Conservation (phyloP, 2,113 vertebrate species). For the Excalfactoria chinensis region DNA sequence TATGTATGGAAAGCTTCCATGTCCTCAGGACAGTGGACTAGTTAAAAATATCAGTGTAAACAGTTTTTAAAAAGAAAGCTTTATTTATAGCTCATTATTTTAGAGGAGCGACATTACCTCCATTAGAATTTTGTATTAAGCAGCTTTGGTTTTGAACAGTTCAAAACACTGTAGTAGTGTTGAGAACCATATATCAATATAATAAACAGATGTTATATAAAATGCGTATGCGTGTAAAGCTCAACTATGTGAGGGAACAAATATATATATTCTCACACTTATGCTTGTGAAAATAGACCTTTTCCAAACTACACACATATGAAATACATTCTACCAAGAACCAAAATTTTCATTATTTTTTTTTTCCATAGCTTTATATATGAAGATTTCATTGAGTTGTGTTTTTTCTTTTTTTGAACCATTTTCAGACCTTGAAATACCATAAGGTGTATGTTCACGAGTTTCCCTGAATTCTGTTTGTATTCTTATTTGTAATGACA, state of each 20-base stretch:
- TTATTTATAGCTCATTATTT: constrained; percentile 39
- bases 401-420: not conserved
- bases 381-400: constrained; percentile 11
- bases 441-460: constrained; percentile 41
- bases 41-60: constrained; percentile 47
- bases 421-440: constrained; percentile 49
- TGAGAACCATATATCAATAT: constrained; percentile 22
- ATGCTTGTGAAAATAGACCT: not conserved
- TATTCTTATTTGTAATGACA: constrained; percentile 36
- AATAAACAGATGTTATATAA: constrained; percentile 63
- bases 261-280: constrained; percentile 38
- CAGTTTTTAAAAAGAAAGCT: not conserved
- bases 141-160: constrained; percentile 24
- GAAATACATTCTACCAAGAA: constrained; percentile 28
- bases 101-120: constrained; percentile 4
- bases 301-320: constrained; percentile 36
- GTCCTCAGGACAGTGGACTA: not conserved
- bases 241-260: not conserved
- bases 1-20: constrained; percentile 24
- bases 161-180: not conserved
- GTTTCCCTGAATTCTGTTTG: constrained; percentile 58
- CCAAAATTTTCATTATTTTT: constrained; percentile 28
- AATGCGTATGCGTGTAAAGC: constrained; percentile 27
- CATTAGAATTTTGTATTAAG: not conserved
- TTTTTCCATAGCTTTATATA: constrained; percentile 10